phyloP scores from a whole-genome alignment of 2,888 invertebrate species.

The Maniola hyperantus region DNA sequence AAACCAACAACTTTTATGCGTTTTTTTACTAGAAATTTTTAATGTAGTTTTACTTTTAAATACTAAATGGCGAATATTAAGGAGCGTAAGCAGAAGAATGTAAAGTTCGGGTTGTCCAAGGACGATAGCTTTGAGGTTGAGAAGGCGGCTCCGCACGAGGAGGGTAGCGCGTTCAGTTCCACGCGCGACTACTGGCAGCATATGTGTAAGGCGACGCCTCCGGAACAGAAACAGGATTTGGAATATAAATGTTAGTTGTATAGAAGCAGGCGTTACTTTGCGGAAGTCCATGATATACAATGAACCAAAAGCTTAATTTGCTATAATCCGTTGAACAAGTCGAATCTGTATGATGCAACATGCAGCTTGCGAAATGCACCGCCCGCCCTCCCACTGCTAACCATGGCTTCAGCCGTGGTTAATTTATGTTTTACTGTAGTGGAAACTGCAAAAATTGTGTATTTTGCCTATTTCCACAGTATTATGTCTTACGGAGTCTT shows the following conservation, averaged over 20 bases:
- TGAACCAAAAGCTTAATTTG: too few relatives aligned
- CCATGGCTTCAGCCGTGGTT: too few relatives aligned
- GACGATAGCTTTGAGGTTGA: conserved; percentile 63
- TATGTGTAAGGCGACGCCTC: conserved; percentile 47
- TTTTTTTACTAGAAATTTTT: conserved; percentile 53
- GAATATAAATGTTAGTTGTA: conserved; percentile 48
- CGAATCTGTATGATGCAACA: too few relatives aligned
- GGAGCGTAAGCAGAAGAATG: conserved; percentile 64
- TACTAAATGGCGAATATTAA: conserved; percentile 52
- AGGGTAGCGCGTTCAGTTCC: conserved; percentile 58
- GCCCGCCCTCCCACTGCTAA: too few relatives aligned
- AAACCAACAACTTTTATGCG: conserved; percentile 37
- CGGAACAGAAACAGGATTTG: conserved; percentile 46
- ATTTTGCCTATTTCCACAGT: too few relatives aligned
- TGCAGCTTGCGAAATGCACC: too few relatives aligned
- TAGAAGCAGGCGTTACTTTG: too few relatives aligned
- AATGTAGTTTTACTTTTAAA: conserved; percentile 41
- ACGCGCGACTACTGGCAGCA: conserved; percentile 71
- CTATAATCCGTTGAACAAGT: too few relatives aligned
- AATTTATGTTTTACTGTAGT: too few relatives aligned
- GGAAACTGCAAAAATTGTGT: too few relatives aligned
- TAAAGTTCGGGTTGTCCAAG: conserved; percentile 67
- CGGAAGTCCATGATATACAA: too few relatives aligned
- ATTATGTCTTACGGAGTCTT: too few relatives aligned
- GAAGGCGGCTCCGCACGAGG: conserved; percentile 48